These are phyloP conservation scores for Leptinotarsa haldemani DNA, from an alignment of 2,888 invertebrate genomes.

Conservation along the genomic window DNA sequence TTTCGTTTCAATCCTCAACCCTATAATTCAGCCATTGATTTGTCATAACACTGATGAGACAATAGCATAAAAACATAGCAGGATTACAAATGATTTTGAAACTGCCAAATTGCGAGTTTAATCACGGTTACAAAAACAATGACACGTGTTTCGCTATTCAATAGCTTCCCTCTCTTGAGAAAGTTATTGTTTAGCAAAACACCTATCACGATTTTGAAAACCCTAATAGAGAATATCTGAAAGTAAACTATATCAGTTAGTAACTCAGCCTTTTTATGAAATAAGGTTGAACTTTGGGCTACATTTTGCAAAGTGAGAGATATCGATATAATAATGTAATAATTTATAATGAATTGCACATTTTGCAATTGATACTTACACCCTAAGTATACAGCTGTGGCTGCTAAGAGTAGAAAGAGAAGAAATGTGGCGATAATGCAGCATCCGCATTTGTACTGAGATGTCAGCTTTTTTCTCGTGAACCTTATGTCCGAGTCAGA, in stretches of 20 bases:
- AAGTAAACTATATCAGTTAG: background rate
- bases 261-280: background rate
- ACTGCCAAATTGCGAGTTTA: no score
- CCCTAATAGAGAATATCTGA: background rate
- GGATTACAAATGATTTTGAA: no score
- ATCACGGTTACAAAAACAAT: no score
- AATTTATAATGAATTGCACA: background rate
- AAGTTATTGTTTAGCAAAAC: background rate
- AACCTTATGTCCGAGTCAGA: conserved; percentile 92
- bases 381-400: conserved; percentile 74
- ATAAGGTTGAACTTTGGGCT: background rate
- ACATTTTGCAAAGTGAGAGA: no score
- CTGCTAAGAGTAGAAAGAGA: conserved; percentile 80
- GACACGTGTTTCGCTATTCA: no score
- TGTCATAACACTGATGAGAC: no score
- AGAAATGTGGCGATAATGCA: conserved; percentile 87
- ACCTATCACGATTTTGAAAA: background rate
- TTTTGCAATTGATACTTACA: conserved; percentile 68
- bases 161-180: background rate
- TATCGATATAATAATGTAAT: no score
- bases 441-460: conserved; percentile 88
- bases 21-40: no score
- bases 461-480: conserved; percentile 84
- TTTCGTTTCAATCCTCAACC: no score
- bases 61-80: no score